Evolutionary conservation across 2,113 vertebrate genomes (phyloP).

Genomic region (Apeltes quadracus): DNA sequence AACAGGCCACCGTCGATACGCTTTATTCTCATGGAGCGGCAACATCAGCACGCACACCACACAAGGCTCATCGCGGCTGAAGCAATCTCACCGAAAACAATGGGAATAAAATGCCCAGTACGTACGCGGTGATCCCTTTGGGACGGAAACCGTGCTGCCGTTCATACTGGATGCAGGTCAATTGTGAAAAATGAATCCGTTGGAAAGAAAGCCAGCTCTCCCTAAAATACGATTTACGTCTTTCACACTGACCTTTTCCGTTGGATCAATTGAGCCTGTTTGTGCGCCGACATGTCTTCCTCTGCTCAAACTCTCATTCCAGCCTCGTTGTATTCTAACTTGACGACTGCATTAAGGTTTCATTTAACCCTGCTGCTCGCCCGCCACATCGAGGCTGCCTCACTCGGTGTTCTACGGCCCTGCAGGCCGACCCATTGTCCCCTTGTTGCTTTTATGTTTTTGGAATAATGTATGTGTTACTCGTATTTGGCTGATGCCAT

Average conservation of each 20-base stretch:
- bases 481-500: not conserved
- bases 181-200: not conserved
- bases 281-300: not conserved
- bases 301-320: not conserved
- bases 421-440: no score
- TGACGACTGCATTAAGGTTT: not conserved
- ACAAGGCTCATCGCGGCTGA: not conserved
- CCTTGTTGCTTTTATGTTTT: not conserved
- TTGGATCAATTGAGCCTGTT: not conserved
- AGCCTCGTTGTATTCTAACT: no score
- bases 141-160: not conserved
- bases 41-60: conserved; percentile 5
- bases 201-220: not conserved
- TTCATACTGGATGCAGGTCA: not conserved
- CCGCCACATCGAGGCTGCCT: no score
- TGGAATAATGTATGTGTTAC: not conserved
- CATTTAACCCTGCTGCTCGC: not conserved
- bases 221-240: not conserved
- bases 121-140: not conserved
- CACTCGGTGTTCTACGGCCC: no score
- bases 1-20: conserved; percentile 55
- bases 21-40: conserved; percentile 17
- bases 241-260: not conserved
- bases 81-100: not conserved
- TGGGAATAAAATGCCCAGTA: not conserved